A percentile compares a stretch with the other conserved stretches of the same genome.
These are phyloP conservation scores for Copidosoma floridanum DNA, from an alignment of 1,140 invertebrate species.

Conservation along the genomic window DNA sequence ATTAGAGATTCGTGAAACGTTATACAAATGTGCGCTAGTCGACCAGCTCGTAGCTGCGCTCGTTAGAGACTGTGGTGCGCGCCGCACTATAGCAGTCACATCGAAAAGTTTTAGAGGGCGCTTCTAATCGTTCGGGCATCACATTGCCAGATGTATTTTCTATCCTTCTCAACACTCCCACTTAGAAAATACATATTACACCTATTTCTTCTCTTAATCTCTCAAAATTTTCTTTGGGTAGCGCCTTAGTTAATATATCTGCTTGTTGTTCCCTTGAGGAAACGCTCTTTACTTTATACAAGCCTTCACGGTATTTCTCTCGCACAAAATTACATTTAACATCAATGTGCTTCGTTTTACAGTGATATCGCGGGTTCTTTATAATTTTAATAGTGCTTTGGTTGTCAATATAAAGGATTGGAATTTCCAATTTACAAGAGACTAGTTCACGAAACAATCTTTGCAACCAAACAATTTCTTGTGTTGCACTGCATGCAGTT, in stretches of 20 bases:
- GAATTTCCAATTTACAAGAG: not conserved
- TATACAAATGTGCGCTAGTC: no score
- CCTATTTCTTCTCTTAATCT: not conserved
- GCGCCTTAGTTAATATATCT: not conserved
- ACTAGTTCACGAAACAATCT: not conserved
- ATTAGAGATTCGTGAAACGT: no score
- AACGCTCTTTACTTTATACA: not conserved
- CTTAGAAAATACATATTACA: not conserved
- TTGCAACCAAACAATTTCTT: slow-evolving; percentile 18
- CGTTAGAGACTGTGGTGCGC: no score
- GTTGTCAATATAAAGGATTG: slow-evolving; percentile 14
- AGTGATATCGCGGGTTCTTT: slow-evolving; percentile 7
- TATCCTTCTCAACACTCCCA: no score
- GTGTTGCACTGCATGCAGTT: not conserved
- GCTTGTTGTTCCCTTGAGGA: not conserved
- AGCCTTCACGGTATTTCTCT: not conserved
- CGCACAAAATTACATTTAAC: slow-evolving; percentile 1
- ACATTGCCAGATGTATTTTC: no score
- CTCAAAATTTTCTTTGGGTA: not conserved
- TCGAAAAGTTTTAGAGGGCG: no score
- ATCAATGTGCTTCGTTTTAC: slow-evolving; percentile 2
- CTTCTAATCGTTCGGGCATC: no score
- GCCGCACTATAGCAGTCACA: no score
- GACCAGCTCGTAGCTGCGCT: no score
- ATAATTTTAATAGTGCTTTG: slow-evolving; percentile 12